Evolutionary conservation across 2,888 invertebrate genomes (phyloP), one percentile per base, ranked within the genome.

Genomic region (Tortricodes alternella): DNA sequence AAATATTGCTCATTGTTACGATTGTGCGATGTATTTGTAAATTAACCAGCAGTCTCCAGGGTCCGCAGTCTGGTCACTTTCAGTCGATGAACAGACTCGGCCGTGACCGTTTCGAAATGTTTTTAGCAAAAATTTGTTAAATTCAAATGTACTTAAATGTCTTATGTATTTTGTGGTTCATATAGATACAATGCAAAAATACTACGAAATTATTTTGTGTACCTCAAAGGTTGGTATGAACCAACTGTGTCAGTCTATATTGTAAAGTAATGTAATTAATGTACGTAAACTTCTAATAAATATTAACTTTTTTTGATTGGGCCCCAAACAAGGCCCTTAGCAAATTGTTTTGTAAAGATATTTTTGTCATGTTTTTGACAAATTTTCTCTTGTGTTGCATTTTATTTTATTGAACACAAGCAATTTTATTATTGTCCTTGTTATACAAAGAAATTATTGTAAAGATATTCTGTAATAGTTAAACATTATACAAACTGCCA

Each of bases 401-500:
- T 88, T 88, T 89, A 85, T 87, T 89, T 83, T 83, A 77, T 83
- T 85, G 83, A 83, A 87, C 81, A 78, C 76, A 69, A 79, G 74
- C 74, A 74, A 74, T 80, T 82, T 81, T 76, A 78, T 81, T 76
- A 78, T 78, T 78, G 71, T 72, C 78, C 76, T 74, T 78, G 72
- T 73, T 87, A 85, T 85, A 87, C 83, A 87, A 86, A 86, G 64
- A 78, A 80, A 84, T 82, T 82, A 83, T 84, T 88, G 83, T 87
- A 83, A 83, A 82, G 53, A 78, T 83, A 81, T 82, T 80, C 80
- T 80, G 78, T 80, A 84, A 80, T 81, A 86, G 79, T 82, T 79
- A 83, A 51, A 85, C 83, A 83, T 83, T 85, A 86, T 85, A 88
- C 85, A 85, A 84, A 88, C 89, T 88, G 89, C 89, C 87, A 79